Percentiles rank a stretch among this genome's conserved stretches.
These are phyloP conservation scores for Sesamia inferens DNA, from an alignment of 2,888 invertebrate genomes.

Conservation along the genomic window DNA sequence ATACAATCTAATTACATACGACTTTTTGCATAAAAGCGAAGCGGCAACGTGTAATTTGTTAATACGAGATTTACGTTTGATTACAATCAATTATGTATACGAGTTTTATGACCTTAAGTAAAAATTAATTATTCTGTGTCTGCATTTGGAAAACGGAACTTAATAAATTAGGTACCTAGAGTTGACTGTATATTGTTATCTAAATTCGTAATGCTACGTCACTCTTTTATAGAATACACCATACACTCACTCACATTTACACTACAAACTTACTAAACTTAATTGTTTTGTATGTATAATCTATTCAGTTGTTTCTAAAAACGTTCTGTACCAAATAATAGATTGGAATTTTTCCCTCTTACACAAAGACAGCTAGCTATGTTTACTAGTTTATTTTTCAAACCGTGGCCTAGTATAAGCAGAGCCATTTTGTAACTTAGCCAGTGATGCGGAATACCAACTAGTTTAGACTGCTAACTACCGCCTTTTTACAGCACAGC, in stretches of 20 bases:
- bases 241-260: not conserved
- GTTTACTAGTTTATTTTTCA: conserved; percentile 51
- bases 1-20: conserved; percentile 70
- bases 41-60: conserved; percentile 73
- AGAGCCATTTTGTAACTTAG: conserved; percentile 41
- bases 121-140: conserved; percentile 68
- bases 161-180: conserved; percentile 1
- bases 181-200: conserved; percentile 9
- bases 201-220: not conserved
- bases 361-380: conserved; percentile 28
- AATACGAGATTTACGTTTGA: conserved; percentile 73
- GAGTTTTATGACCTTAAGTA: conserved; percentile 72
- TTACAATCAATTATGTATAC: conserved; percentile 72
- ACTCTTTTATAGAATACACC: not conserved
- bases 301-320: not conserved
- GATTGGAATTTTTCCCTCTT: conserved; percentile 25
- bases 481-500: conserved; percentile 13
- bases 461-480: conserved; percentile 16
- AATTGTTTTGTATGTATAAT: not conserved
- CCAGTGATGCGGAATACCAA: conserved; percentile 56
- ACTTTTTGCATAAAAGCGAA: conserved; percentile 62
- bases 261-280: not conserved
- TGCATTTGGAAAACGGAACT: conserved; percentile 51
- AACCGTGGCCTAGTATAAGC: conserved; percentile 26
- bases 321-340: conserved; percentile 17